These are phyloP conservation scores for Diadegma fenestrale DNA, from an alignment of 2,888 invertebrate species.

Conservation along the genomic window DNA sequence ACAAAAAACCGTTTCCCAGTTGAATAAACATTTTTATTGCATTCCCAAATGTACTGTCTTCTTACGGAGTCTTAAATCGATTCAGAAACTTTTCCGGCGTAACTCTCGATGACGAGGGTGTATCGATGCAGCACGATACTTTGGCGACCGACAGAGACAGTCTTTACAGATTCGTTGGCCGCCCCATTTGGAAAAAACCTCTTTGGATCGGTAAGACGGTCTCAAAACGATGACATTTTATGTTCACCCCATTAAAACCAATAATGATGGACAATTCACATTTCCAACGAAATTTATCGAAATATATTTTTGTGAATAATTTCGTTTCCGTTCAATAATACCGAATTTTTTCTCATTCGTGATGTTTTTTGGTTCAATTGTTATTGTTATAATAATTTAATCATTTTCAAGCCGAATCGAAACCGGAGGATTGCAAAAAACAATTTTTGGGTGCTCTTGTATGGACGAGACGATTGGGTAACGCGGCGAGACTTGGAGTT, in stretches of 20 bases:
- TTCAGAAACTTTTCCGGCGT: conserved; percentile 77
- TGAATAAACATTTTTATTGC: not conserved
- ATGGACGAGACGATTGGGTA: conserved; percentile 91
- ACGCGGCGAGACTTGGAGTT: conserved; percentile 90
- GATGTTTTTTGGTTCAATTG: not conserved
- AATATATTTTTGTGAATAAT: not conserved
- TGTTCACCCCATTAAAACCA: not conserved
- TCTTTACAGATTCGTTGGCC: conserved; percentile 76
- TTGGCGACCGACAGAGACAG: conserved; percentile 75
- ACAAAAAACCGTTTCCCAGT: not conserved
- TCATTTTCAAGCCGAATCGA: conserved; percentile 81
- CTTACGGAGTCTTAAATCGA: conserved; percentile 29
- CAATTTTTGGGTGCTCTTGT: conserved; percentile 87
- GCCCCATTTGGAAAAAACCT: conserved; percentile 78
- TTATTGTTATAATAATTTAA: not conserved
- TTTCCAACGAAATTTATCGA: not conserved
- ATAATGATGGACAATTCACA: too few species aligned
- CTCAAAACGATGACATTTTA: not conserved
- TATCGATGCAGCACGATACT: conserved; percentile 76
- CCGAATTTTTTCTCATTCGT: not conserved
- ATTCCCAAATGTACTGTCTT: not conserved
- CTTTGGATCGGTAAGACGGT: conserved; percentile 84
- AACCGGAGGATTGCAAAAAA: conserved; percentile 77
- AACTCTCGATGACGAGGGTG: conserved; percentile 71
- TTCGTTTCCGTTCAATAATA: not conserved